phyloP scores from a whole-genome alignment of 2,797 vertebrate species.

The Florisuga fusca region DNA sequence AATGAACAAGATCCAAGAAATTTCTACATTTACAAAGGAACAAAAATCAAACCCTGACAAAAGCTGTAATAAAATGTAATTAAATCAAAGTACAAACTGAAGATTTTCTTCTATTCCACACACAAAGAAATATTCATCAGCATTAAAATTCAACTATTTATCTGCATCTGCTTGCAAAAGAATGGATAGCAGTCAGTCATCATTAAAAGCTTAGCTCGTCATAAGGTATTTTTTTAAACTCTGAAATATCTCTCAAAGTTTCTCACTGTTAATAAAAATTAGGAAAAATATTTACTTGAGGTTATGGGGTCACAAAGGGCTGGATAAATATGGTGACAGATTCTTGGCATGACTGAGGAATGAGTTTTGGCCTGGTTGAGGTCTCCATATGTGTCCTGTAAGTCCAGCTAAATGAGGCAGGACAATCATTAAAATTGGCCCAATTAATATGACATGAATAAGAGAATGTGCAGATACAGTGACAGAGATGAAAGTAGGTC shows the following conservation, averaged over 20 bases:
- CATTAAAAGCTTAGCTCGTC: background rate
- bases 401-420: conserved; percentile 41
- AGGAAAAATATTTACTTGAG: background rate
- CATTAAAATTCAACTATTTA: too few species aligned
- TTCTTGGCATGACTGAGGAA: background rate
- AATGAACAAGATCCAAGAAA: background rate
- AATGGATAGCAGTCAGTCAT: background rate
- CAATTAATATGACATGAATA: conserved; percentile 7
- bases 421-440: conserved; percentile 18
- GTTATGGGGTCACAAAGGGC: background rate
- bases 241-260: background rate
- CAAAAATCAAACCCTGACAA: background rate
- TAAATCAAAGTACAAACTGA: background rate
- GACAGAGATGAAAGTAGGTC: conserved; percentile 49
- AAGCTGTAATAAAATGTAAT: background rate
- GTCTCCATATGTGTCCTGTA: conserved; percentile 7
- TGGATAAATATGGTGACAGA: background rate
- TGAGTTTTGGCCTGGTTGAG: background rate
- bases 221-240: background rate
- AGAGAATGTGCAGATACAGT: background rate
- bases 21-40: background rate
- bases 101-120: background rate
- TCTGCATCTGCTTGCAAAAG: background rate
- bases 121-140: background rate
- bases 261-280: background rate